Conservation (phyloP, 2,888 invertebrate species). For the Heterodera filipjevi region DNA sequence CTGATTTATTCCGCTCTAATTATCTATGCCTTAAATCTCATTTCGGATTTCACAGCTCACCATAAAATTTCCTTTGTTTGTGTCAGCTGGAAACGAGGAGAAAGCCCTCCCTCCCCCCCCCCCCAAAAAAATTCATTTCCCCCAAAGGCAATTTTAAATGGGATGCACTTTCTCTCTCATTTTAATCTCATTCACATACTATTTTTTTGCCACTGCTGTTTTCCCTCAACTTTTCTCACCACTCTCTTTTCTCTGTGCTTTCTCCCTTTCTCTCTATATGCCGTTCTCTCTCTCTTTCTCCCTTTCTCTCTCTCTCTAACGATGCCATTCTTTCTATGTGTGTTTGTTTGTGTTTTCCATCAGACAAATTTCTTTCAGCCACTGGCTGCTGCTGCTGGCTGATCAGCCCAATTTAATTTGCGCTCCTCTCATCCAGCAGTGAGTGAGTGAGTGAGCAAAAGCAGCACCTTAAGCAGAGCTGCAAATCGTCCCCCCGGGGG, state of each 20-base stretch:
- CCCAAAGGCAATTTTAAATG: neutral
- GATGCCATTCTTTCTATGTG: too few relatives aligned
- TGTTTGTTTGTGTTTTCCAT: too few relatives aligned
- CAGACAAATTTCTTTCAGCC: too few relatives aligned
- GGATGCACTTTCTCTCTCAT: neutral
- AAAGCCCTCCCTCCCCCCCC: neutral
- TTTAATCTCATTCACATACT: neutral
- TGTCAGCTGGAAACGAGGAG: neutral
- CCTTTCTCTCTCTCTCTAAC: too few relatives aligned
- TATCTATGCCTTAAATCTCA: neutral
- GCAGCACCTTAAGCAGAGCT: neutral
- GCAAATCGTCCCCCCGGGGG: neutral
- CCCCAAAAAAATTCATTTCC: neutral
- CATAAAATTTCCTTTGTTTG: constrained; percentile 2
- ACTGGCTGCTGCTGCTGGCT: neutral
- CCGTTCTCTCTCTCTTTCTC: too few relatives aligned
- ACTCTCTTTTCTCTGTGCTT: neutral
- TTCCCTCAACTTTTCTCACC: neutral
- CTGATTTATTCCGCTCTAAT: too few relatives aligned
- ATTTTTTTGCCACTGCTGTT: too few relatives aligned
- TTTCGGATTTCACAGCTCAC: neutral
- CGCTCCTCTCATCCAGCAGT: neutral
- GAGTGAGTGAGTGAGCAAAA: neutral
- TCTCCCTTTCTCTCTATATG: too few relatives aligned
- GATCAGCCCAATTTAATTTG: constrained; percentile 4